Percentiles rank a stretch among this genome's conserved stretches.
phyloP scores from a whole-genome alignment of 37 sponge, comb jelly and placozoan genomes.

The Haliclona indistincta region DNA sequence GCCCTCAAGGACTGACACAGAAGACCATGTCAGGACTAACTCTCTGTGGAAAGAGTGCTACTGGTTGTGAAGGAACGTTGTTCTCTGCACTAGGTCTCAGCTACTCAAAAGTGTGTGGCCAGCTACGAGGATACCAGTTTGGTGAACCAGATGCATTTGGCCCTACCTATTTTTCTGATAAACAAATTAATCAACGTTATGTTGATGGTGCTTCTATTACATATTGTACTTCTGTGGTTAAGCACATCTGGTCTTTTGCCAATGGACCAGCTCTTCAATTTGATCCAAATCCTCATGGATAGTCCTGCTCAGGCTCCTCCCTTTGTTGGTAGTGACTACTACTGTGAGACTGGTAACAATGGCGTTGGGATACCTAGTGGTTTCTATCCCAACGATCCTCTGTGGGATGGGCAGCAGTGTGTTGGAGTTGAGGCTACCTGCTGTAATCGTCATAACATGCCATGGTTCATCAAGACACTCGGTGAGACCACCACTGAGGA shows the following conservation, averaged over 20 bases:
- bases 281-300: not conserved
- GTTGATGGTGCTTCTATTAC: constrained; percentile 7
- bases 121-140: not conserved
- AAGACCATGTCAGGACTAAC: not conserved
- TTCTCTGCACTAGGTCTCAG: not conserved
- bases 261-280: no score
- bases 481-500: not conserved
- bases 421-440: not conserved
- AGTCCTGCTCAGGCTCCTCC: not conserved
- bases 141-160: not conserved
- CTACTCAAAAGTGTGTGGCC: constrained; percentile 4
- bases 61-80: not conserved
- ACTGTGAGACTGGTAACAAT: constrained; percentile 2
- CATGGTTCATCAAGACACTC: constrained; percentile 6
- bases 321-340: constrained; percentile 9
- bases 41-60: not conserved
- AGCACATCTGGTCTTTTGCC: constrained; percentile 1
- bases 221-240: not conserved
- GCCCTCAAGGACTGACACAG: not conserved
- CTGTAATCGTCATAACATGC: not conserved
- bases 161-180: not conserved
- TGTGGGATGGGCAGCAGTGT: constrained; percentile 6
- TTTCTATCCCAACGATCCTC: not conserved
- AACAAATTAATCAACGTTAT: not conserved
- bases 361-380: no score